Evolutionary conservation across 1,140 invertebrate genomes (phyloP).

Genomic region (Heliconius eleuchia): DNA sequence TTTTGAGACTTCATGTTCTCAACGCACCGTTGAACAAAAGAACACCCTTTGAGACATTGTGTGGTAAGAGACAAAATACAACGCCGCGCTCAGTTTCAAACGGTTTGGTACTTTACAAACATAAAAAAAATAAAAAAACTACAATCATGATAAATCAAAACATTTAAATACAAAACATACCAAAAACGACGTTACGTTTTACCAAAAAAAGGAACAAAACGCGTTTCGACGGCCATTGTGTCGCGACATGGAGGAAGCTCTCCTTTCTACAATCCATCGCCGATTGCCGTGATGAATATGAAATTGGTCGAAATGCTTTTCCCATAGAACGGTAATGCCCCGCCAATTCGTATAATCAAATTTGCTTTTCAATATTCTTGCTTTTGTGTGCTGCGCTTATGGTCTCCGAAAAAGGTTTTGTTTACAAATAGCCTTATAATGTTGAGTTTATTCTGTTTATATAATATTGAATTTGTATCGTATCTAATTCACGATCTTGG

Average conservation of each 20-base stretch:
- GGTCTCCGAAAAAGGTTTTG: background rate
- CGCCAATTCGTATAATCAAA: slow-evolving; percentile 11
- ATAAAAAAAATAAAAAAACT: no score
- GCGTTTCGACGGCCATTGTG: slow-evolving; percentile 19
- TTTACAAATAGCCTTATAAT: slow-evolving; percentile 7
- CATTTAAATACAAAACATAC: background rate
- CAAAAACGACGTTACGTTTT: background rate
- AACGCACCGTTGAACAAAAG: no score
- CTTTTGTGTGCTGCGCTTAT: slow-evolving; percentile 9
- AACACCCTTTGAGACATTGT: no score
- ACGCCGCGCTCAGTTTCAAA: no score
- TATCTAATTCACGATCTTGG: no score
- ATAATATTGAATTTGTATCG: background rate
- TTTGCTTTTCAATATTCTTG: slow-evolving; percentile 16
- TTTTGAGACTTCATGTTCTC: no score
- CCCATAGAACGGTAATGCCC: slow-evolving; percentile 13
- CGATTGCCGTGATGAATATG: slow-evolving; percentile 28
- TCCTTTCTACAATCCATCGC: slow-evolving; percentile 20
- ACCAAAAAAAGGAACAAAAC: slow-evolving; percentile 16
- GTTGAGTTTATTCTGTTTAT: background rate
- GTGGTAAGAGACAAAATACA: no score
- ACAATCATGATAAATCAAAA: no score
- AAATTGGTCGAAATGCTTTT: slow-evolving; percentile 19
- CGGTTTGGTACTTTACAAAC: no score
- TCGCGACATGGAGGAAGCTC: slow-evolving; percentile 16